Evolutionary conservation across 1,140 invertebrate genomes (phyloP).

Genomic region (Delia radicum): DNA sequence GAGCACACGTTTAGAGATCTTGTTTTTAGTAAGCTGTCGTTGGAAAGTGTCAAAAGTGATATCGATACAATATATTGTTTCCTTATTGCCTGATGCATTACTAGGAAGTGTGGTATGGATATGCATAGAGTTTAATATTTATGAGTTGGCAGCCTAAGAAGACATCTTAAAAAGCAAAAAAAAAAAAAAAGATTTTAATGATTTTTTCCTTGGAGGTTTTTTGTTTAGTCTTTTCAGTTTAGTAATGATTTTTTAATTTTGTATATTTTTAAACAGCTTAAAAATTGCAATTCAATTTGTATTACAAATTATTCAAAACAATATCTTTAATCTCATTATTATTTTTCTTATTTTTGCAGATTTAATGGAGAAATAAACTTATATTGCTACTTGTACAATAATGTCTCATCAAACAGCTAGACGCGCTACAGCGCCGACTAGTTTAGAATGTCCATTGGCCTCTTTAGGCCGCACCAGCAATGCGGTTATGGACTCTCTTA

Average conservation of each 20-base stretch:
- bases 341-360: not conserved
- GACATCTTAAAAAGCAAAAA: not conserved
- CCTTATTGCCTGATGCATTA: conserved; percentile 23
- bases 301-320: not conserved
- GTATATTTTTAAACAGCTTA: not conserved
- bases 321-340: not conserved
- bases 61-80: conserved; percentile 24
- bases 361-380: not conserved
- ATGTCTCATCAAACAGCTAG: conserved; percentile 51
- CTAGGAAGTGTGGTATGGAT: conserved; percentile 7
- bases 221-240: not conserved
- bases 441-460: conserved; percentile 61
- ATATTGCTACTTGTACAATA: not conserved
- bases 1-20: not conserved
- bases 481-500: conserved; percentile 47
- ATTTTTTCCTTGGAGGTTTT: not conserved
- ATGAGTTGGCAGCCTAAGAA: conserved; percentile 19
- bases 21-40: conserved; percentile 23
- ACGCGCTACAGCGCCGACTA: conserved; percentile 41
- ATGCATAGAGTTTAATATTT: conserved; percentile 4
- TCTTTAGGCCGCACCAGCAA: conserved; percentile 61
- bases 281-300: not conserved
- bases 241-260: not conserved
- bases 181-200: conserved; percentile 1
- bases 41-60: conserved; percentile 24